Evolutionary conservation across 2,113 vertebrate species (phyloP).

Genomic region (Microcebus lehilahytsara): DNA sequence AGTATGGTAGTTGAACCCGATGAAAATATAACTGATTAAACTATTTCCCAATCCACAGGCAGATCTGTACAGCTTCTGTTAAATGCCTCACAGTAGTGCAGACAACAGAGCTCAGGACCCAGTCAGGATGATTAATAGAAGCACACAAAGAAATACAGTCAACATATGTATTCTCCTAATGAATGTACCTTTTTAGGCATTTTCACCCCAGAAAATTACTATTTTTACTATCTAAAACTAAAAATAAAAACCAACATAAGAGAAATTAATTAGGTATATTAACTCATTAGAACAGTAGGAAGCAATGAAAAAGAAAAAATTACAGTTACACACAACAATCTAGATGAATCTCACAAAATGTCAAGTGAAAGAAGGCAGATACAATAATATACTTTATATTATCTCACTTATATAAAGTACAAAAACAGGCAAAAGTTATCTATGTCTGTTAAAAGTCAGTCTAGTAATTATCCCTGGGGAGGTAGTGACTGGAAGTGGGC

Average conservation of each 20-base stretch:
- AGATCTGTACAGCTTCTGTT: background rate
- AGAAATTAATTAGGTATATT: conserved; percentile 10
- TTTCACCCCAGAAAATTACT: background rate
- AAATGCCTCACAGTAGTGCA: background rate
- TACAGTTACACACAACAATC: background rate
- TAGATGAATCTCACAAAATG: background rate
- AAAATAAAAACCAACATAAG: background rate
- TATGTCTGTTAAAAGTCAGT: background rate
- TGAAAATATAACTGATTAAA: background rate
- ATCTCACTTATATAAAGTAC: background rate
- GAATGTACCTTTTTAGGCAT: background rate
- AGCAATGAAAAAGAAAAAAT: background rate
- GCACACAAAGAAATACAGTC: background rate
- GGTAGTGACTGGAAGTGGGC: background rate
- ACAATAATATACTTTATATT: background rate
- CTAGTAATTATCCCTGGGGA: background rate
- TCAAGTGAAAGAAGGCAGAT: background rate
- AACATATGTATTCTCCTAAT: background rate
- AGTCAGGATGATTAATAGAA: background rate
- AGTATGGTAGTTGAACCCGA: background rate
- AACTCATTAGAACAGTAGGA: background rate
- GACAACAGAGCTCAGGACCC: background rate
- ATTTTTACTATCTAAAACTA: conserved; percentile 7
- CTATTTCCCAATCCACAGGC: background rate
- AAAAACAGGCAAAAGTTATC: background rate